A percentile compares a stretch with the other conserved stretches of the same genome.
Conservation (phyloP, 35 echinoderm and acorn worm species). For the Apostichopus parvimensis region DNA sequence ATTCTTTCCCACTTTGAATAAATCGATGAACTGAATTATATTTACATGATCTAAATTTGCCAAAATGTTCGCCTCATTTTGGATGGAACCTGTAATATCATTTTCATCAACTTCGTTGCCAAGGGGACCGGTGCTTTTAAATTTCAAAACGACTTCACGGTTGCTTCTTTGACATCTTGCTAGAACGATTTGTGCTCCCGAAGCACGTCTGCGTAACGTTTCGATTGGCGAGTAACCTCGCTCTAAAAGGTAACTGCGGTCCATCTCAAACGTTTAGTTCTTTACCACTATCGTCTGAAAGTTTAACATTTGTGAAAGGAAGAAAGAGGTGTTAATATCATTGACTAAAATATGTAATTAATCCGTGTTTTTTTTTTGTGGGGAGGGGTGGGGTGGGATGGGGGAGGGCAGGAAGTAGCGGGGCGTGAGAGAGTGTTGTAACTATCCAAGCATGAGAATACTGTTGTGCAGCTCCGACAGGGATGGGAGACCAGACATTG, state of each 20-base stretch:
- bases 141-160: not conserved
- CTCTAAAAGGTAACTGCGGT: not conserved
- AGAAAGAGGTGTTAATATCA: too few species aligned
- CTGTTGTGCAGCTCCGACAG: too few species aligned
- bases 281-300: not conserved
- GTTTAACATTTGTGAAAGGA: too few species aligned
- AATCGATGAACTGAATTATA: slow-evolving; percentile 16
- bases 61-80: slow-evolving; percentile 29
- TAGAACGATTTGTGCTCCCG: not conserved
- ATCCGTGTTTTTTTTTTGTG: too few species aligned
- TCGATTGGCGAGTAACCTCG: not conserved
- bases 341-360: too few species aligned
- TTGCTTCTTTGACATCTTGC: not conserved
- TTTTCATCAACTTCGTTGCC: not conserved
- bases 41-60: slow-evolving; percentile 17
- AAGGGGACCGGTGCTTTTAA: too few species aligned
- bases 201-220: not conserved
- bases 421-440: too few species aligned
- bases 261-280: not conserved
- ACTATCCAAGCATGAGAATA: too few species aligned
- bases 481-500: too few species aligned
- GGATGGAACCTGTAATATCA: not conserved
- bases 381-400: too few species aligned
- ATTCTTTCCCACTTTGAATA: not conserved
- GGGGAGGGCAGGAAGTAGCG: too few species aligned